A percentile compares a stretch with the other conserved stretches of the same genome.
Conservation (phyloP, 1,140 invertebrate genomes). For the Dryas iulia region DNA sequence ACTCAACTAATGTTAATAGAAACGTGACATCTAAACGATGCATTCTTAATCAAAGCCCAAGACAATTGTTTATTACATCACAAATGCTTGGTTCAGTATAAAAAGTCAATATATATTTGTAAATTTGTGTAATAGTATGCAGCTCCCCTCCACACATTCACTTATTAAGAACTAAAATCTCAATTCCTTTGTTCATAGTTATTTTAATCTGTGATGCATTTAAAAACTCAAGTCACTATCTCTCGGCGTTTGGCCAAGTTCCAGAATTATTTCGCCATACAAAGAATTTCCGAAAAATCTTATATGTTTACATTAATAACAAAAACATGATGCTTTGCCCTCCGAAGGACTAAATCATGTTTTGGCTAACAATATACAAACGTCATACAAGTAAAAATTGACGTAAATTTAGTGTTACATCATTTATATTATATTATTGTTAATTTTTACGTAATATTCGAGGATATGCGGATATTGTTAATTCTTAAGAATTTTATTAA, state of each 20-base stretch:
- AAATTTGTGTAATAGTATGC: too few species aligned
- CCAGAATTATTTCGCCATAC: slow-evolving; percentile 10
- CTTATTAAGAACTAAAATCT: not conserved
- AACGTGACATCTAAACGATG: not conserved
- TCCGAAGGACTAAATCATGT: not conserved
- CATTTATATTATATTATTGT: too few species aligned
- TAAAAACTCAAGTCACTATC: slow-evolving; percentile 19
- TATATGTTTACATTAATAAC: not conserved
- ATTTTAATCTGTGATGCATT: slow-evolving; percentile 17
- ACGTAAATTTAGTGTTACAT: too few species aligned
- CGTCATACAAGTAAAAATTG: too few species aligned
- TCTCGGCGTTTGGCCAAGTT: not conserved
- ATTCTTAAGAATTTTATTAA: too few species aligned
- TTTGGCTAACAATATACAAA: not conserved
- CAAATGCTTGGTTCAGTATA: too few species aligned
- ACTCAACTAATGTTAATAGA: not conserved
- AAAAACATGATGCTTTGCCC: not conserved
- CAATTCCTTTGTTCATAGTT: slow-evolving; percentile 9
- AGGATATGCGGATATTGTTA: too few species aligned
- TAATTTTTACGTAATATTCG: too few species aligned
- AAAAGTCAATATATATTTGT: not conserved
- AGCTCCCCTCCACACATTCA: not conserved
- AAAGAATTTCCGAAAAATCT: slow-evolving; percentile 1
- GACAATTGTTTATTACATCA: too few species aligned
- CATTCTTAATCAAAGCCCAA: not conserved